Evolutionary conservation across 2,113 vertebrate genomes (phyloP).

Genomic region (Chrysochloris asiatica): DNA sequence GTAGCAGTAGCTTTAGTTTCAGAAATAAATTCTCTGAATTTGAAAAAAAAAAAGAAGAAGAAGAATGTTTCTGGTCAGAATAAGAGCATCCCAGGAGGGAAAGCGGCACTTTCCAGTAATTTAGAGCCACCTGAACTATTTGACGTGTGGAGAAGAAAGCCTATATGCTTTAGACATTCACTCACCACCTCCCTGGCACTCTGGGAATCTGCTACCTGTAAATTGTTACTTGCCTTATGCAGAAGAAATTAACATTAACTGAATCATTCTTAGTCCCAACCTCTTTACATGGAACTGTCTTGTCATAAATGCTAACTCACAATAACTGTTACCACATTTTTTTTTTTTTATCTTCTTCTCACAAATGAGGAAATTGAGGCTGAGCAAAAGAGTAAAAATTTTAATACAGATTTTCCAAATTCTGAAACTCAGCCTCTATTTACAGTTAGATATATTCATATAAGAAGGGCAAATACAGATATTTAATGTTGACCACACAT

Average conservation of each 20-base stretch:
- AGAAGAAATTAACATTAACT: background rate
- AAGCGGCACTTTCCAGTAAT: background rate
- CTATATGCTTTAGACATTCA: background rate
- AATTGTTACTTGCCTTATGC: background rate
- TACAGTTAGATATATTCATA: too few species aligned
- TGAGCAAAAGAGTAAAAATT: background rate
- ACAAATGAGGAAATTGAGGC: background rate
- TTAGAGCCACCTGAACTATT: background rate
- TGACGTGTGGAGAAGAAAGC: background rate
- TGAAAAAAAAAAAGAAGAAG: too few species aligned
- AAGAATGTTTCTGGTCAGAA: background rate
- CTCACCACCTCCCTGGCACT: too few species aligned
- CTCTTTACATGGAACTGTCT: background rate
- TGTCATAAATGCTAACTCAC: background rate
- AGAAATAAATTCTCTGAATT: background rate
- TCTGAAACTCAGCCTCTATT: background rate
- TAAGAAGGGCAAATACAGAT: background rate
- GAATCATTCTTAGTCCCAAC: background rate
- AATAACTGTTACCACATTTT: background rate
- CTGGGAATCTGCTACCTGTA: background rate
- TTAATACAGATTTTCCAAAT: background rate
- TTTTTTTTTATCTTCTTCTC: background rate
- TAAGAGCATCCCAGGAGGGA: background rate
- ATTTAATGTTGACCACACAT: background rate
- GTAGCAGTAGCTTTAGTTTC: background rate